Evolutionary conservation across 1,140 invertebrate species (phyloP), one percentile per base, ranked within the genome.

Genomic region (Dysdera silvatica): DNA sequence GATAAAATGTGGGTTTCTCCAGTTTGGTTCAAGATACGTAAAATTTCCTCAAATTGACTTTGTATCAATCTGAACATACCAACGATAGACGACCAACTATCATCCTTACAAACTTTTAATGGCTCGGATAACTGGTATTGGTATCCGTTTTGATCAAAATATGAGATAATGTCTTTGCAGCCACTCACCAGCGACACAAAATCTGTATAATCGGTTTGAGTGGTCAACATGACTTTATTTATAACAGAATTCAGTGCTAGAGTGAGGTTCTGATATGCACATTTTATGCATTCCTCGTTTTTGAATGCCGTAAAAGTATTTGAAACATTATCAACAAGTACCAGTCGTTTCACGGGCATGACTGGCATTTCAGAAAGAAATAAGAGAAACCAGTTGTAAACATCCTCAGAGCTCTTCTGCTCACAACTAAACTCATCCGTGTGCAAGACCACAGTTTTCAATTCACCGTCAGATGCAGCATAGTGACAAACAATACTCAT

Each of bases 391-490:
- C 59, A 61, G 2, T 52, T 40, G 3, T 18, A 20, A 8, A 61
- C 40, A 32, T 45, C n/a, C 4, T 53, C 59, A 7, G 51, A 18
- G 28, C 37, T 54, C 23, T 54, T 61, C 16, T 20, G 14, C 24
- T 61, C 59, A 37, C 47, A 61, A 37, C 54, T 52, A 47, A 61
- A 61, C n/a, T 61, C 59, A 37, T 61, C 59, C 5, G 59, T 61
- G 24, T 54, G 59, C 18, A 61, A 26, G 14, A 54, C 48, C 12
- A 61, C 59, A 8, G 37, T 26, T 18, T 61, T 61, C 20, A 61
- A 14, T 4, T 35, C 18, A 5, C 59, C 59, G 2, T 33, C 26
- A 10, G 14, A 4, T 26, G 20, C 48, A 3, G 49, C 41, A 18
- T 54, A 61, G 37, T 26, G 53, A 28, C 59, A 61, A 16, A 40